phyloP scores from a whole-genome alignment of 2,888 invertebrate genomes.

The Muscina levida region DNA sequence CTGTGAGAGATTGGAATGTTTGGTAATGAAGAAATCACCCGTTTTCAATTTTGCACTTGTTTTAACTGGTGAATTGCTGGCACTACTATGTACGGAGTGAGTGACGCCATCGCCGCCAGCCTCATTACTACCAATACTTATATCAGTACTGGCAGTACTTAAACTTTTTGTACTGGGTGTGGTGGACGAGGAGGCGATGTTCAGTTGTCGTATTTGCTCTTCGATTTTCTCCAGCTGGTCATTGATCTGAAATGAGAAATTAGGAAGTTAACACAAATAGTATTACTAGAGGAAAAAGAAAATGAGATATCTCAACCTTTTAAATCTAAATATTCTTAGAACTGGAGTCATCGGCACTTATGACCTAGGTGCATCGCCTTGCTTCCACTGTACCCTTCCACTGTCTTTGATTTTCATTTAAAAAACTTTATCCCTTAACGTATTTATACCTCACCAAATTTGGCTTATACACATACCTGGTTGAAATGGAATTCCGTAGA shows the following conservation, averaged over 20 bases:
- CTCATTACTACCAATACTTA: conserved; percentile 47
- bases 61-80: conserved; percentile 76
- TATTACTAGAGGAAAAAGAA: not conserved
- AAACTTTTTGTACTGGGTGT: conserved; percentile 69
- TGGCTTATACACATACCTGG: conserved; percentile 69
- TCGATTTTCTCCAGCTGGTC: conserved; percentile 89
- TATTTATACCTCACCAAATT: not conserved
- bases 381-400: too few relatives aligned
- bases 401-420: too few relatives aligned
- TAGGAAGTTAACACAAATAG: conserved; percentile 2
- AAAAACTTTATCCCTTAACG: too few relatives aligned
- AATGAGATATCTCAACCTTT: not conserved
- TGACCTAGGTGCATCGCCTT: too few relatives aligned
- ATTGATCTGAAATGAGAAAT: conserved; percentile 82
- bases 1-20: conserved; percentile 96
- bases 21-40: conserved; percentile 92
- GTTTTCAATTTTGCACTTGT: conserved; percentile 83
- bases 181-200: conserved; percentile 68
- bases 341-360: too few relatives aligned
- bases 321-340: too few relatives aligned
- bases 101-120: conserved; percentile 53
- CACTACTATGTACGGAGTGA: conserved; percentile 57
- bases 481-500: conserved; percentile 97
- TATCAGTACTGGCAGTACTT: conserved; percentile 61
- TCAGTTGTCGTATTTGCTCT: conserved; percentile 81